These are phyloP conservation scores for Nephila pilipes DNA, from an alignment of 1,140 invertebrate species.

Conservation along the genomic window DNA sequence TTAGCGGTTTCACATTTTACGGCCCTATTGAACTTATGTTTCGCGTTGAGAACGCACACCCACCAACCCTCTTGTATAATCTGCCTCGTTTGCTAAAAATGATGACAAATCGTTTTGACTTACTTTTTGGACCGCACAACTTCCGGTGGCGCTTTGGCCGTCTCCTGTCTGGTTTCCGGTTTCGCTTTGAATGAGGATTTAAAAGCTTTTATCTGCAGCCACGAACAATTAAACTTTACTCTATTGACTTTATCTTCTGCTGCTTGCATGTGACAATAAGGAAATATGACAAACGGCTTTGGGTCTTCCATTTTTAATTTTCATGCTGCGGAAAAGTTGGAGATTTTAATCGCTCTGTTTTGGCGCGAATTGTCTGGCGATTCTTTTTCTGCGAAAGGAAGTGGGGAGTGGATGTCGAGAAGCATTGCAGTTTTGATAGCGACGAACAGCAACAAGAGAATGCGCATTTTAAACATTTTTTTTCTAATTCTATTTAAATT, in stretches of 20 bases:
- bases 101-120: conserved; percentile 64
- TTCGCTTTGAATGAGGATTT: conserved; percentile 45
- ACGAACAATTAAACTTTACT: conserved; percentile 61
- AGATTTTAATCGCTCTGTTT: conserved; percentile 39
- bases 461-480: background rate
- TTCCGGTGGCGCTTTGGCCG: conserved; percentile 58
- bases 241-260: conserved; percentile 44
- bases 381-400: background rate
- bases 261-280: conserved; percentile 24
- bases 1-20: background rate
- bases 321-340: background rate
- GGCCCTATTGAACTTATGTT: background rate
- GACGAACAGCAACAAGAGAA: background rate
- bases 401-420: background rate
- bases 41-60: background rate
- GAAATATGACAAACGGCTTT: conserved; percentile 42
- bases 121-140: conserved; percentile 29
- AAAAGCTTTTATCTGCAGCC: conserved; percentile 53
- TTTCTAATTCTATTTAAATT: background rate
- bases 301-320: background rate
- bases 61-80: background rate
- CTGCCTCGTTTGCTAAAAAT: conserved; percentile 40
- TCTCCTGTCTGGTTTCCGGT: conserved; percentile 53
- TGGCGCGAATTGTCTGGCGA: background rate
- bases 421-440: background rate